A percentile compares a stretch with the other conserved stretches of the same genome.
These are phyloP conservation scores for Mylabris sibirica DNA, from an alignment of 2,888 invertebrate genomes.

Conservation along the genomic window DNA sequence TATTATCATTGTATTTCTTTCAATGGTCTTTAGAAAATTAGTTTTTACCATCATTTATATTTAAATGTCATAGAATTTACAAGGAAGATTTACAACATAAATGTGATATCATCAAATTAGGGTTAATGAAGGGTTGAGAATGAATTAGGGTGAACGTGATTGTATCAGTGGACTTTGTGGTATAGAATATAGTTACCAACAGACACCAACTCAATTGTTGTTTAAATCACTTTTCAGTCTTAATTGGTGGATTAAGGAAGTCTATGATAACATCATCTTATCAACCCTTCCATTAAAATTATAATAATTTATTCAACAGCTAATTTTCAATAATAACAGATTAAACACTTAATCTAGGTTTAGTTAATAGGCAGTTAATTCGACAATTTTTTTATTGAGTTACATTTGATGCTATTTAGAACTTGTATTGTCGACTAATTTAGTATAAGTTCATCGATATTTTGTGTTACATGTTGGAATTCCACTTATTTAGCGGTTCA, in stretches of 20 bases:
- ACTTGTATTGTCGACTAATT: no score
- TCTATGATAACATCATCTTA: not conserved
- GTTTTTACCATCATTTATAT: not conserved
- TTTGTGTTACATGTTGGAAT: not conserved
- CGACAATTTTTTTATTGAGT: no score
- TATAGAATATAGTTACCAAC: no score
- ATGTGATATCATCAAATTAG: slow-evolving; percentile 10
- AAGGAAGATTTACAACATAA: slow-evolving; percentile 2
- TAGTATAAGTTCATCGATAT: no score
- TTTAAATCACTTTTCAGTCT: slow-evolving; percentile 14
- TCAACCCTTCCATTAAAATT: not conserved
- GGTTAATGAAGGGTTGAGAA: slow-evolving; percentile 11
- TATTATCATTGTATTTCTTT: not conserved
- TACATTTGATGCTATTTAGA: no score
- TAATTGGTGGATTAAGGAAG: slow-evolving; percentile 8
- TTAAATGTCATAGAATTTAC: not conserved
- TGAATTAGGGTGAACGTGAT: slow-evolving; percentile 12
- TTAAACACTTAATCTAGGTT: no score
- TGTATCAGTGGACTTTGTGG: slow-evolving; percentile 1
- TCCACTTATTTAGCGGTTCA: not conserved
- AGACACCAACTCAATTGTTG: not conserved
- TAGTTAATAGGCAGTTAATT: no score
- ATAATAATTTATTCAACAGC: not conserved
- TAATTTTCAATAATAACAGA: not conserved
- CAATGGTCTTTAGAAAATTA: not conserved